Percentiles rank a stretch among this genome's conserved stretches.
Conservation (phyloP, 1,140 invertebrate genomes). For the Macrocentrus cingulum region DNA sequence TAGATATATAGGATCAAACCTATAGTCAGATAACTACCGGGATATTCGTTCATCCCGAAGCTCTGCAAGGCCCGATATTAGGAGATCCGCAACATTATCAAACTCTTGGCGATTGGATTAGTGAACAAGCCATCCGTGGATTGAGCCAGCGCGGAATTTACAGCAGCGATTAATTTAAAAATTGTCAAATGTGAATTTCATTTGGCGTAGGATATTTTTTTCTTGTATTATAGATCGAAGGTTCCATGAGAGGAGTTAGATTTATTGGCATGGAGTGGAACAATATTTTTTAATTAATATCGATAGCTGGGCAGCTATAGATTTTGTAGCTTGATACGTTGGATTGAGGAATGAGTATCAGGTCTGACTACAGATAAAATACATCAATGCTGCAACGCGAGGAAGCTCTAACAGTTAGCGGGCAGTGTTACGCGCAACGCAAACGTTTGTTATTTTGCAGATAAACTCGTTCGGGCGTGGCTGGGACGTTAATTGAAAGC, state of each 20-base stretch:
- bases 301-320: not conserved
- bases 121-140: not conserved
- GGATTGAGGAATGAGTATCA: not conserved
- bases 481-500: slow-evolving; percentile 38
- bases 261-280: not conserved
- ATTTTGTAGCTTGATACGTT: slow-evolving; percentile 4
- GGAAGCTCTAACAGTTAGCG: not conserved
- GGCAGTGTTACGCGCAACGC: slow-evolving; percentile 2
- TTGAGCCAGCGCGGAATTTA: no score
- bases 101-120: not conserved
- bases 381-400: not conserved
- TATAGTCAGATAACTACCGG: not conserved
- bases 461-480: slow-evolving; percentile 34
- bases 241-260: not conserved
- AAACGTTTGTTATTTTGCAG: slow-evolving; percentile 43
- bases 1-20: not conserved
- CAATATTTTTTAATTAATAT: not conserved
- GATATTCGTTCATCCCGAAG: slow-evolving; percentile 7
- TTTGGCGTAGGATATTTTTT: not conserved
- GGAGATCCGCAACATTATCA: slow-evolving; percentile 6
- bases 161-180: no score
- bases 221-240: not conserved
- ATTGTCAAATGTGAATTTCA: no score
- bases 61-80: not conserved
- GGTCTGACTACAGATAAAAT: not conserved